Base-by-base conservation (phyloP, 2,888 invertebrate genomes). In the Plebejus melissa region DNA sequence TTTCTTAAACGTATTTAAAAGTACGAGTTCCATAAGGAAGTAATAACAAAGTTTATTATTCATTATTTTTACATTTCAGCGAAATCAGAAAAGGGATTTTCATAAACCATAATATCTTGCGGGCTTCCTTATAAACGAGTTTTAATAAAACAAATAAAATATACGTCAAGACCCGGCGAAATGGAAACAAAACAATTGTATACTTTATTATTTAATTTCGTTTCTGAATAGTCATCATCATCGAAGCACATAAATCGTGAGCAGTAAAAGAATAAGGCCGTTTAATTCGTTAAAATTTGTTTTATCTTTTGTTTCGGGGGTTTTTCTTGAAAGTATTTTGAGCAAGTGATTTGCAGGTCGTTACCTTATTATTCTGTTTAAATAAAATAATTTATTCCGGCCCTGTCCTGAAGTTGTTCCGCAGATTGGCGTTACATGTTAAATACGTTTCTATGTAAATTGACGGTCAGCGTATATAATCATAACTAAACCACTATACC, bases 201-300 rank as follows among this genome's bases (percentile, higher is more conserved):
- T 87, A 85, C 87, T 85, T 88, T 88, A 88, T 90, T 91, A 88
- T 90, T 90, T 90, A 91, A 91, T 90, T 90, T 89, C 84, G 88
- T 86, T 84, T 83, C 82, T 83, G 85, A 86, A 84, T 84, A 87
- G 87, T 88, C 88, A 89, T 72, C 72, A 72, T 54, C 72, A 72
- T 72, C 72, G 22, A 46, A 46, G 28, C 13, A 36, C 16, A 65
- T 65, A 65, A 65, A 36, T 65, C 32, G 32, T 16, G 13, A 32
- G 4, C 32, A 32, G 65, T 13, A 13, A 65, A 65, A 65, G 65
- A 65, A 65, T 16, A 13, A 65, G 11, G 13, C 16, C 32, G 65
- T 65, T 65, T 16, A 72, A 54, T 50, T 72, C 32, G 16, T 16
- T 28, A 54, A 71, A 46, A 50, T 50, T 72, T 50, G 72, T 72